phyloP scores from a whole-genome alignment of 2,888 invertebrate genomes.

The Chalcis sispes region DNA sequence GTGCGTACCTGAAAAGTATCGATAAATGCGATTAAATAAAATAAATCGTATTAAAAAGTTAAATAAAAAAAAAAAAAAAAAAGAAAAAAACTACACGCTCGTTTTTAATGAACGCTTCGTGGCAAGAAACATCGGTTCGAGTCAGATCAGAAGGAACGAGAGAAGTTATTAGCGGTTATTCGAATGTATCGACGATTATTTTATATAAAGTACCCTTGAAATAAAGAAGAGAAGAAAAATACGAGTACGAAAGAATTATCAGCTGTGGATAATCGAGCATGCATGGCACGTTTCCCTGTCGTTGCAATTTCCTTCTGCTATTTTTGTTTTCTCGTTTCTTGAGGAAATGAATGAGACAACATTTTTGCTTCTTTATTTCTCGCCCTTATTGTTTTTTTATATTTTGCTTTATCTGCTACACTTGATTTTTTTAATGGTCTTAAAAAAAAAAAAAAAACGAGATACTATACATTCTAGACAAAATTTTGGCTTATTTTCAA shows the following conservation, averaged over 20 bases:
- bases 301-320: conserved; percentile 45
- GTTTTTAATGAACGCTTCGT: conserved; percentile 48
- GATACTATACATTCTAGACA: too few relatives aligned
- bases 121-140: conserved; percentile 43
- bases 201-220: conserved; percentile 59
- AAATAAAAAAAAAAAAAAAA: conserved; percentile 21
- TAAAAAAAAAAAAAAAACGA: too few relatives aligned
- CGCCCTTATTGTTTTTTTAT: conserved; percentile 4
- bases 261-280: conserved; percentile 45
- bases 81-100: conserved; percentile 41
- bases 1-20: conserved; percentile 58
- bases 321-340: conserved; percentile 38
- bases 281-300: conserved; percentile 43
- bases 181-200: conserved; percentile 60
- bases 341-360: conserved; percentile 34
- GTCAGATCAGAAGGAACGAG: conserved; percentile 44
- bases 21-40: conserved; percentile 43
- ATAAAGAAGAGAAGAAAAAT: conserved; percentile 57
- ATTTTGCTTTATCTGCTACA: too few relatives aligned
- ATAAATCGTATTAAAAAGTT: conserved; percentile 43
- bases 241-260: conserved; percentile 33
- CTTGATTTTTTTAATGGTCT: too few relatives aligned
- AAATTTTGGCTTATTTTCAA: too few relatives aligned
- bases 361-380: conserved; percentile 36
- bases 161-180: conserved; percentile 58